Conservation (phyloP, 2,797 vertebrate species). For the Sebastes baramenuke region DNA sequence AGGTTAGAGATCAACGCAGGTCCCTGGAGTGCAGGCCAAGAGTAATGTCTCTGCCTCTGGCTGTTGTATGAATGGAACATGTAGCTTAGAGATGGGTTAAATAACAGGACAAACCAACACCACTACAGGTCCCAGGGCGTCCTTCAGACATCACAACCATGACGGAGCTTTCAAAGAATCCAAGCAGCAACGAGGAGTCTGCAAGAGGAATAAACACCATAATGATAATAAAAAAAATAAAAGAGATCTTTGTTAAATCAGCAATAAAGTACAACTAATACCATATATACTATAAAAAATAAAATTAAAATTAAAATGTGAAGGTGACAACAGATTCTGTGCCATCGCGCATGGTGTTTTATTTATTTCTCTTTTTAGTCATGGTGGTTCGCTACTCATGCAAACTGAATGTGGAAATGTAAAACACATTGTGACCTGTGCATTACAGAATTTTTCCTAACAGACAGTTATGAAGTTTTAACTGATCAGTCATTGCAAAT, state of each 20-base stretch:
- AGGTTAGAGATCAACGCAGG: slow-evolving; percentile 5
- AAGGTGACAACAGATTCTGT: neutral
- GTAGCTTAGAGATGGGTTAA: neutral
- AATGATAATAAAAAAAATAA: neutral
- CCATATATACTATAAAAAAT: no score
- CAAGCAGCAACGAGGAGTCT: neutral
- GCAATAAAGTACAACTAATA: neutral
- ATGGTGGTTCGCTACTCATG: neutral
- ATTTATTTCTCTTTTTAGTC: neutral
- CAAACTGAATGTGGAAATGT: neutral
- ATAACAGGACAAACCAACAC: neutral
- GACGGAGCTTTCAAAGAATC: neutral
- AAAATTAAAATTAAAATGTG: neutral
- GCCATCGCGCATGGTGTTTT: neutral
- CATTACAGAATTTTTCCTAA: neutral
- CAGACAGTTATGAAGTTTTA: neutral
- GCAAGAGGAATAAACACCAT: neutral
- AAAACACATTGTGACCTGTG: neutral
- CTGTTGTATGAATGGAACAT: slow-evolving; percentile 1
- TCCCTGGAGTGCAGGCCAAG: neutral
- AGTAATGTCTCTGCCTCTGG: neutral
- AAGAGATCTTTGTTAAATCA: neutral
- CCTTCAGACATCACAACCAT: neutral
- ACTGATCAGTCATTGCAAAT: neutral
- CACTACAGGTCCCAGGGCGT: neutral